Conservation (phyloP, 37 sponge, comb jelly and placozoan genomes). For the Chondrilla cf. caribensis region DNA sequence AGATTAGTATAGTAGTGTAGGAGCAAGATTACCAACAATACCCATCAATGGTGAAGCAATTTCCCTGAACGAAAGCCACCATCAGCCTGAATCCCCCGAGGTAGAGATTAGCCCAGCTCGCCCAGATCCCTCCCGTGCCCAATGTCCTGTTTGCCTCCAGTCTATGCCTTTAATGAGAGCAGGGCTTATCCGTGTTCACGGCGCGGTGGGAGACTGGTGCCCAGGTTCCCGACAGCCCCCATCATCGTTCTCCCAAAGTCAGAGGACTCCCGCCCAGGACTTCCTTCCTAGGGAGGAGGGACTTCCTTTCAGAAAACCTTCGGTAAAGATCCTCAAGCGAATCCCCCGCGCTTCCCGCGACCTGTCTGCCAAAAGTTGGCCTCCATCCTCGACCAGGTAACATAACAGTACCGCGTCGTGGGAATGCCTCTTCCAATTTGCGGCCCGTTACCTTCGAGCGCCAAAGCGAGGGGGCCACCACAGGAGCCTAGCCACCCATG, state of each 20-base stretch:
- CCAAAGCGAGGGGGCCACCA: conserved; percentile 11
- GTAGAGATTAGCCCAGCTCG: neutral
- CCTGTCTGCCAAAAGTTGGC: conserved; percentile 19
- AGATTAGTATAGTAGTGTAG: too few species aligned
- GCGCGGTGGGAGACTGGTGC: conserved; percentile 2
- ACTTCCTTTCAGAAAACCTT: too few species aligned
- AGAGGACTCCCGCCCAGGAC: conserved; percentile 11
- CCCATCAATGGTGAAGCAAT: too few species aligned
- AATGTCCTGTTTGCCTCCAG: neutral
- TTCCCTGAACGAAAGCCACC: neutral
- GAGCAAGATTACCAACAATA: too few species aligned
- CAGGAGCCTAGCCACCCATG: conserved; percentile 22
- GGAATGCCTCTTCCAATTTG: conserved; percentile 26
- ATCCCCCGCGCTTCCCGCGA: conserved; percentile 30
- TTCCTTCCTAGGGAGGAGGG: too few species aligned
- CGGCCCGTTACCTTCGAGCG: conserved; percentile 22
- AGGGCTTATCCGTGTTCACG: conserved; percentile 11
- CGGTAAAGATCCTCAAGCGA: conserved; percentile 17
- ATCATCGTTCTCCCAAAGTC: conserved; percentile 3
- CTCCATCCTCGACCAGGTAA: conserved; percentile 16
- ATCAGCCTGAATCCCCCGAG: neutral
- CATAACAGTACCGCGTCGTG: conserved; percentile 16
- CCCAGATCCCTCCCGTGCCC: conserved; percentile 10
- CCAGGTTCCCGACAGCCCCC: conserved; percentile 1
- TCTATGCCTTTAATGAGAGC: conserved; percentile 10